Conservation (phyloP, 1,140 invertebrate species). For the Drosophila murphyi region DNA sequence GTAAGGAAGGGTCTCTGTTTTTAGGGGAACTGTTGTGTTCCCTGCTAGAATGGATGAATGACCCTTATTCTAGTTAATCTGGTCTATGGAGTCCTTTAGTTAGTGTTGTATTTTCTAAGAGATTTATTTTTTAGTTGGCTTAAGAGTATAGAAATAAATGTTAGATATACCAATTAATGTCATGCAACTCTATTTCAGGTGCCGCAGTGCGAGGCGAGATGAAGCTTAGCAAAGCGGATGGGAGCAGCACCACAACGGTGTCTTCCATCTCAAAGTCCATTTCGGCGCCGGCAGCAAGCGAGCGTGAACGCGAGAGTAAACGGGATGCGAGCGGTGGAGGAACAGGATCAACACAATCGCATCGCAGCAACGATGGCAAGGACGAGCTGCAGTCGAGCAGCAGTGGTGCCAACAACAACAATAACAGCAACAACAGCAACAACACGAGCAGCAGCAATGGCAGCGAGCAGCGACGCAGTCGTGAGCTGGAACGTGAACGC, state of each 20-base stretch:
- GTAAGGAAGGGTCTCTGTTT: too few species aligned
- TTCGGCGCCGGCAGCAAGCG: slow-evolving; percentile 26
- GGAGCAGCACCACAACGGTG: slow-evolving; percentile 6
- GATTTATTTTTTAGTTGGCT: too few species aligned
- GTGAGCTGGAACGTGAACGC: slow-evolving; percentile 51
- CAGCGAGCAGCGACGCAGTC: slow-evolving; percentile 53
- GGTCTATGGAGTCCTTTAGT: too few species aligned
- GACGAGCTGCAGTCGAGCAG: slow-evolving; percentile 29
- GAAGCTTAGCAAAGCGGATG: slow-evolving; percentile 41
- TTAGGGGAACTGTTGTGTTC: too few species aligned
- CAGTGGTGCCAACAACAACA: slow-evolving; percentile 26
- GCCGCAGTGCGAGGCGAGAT: slow-evolving; percentile 35
- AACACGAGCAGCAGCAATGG: slow-evolving; percentile 37
- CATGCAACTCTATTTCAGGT: slow-evolving; percentile 6
- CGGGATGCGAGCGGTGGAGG: slow-evolving; percentile 25
- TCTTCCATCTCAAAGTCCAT: slow-evolving; percentile 16
- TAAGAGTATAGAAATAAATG: too few species aligned
- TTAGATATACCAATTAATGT: too few species aligned
- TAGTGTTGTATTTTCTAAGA: too few species aligned
- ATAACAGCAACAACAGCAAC: slow-evolving; percentile 22
- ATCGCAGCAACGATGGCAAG: slow-evolving; percentile 43
- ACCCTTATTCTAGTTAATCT: too few species aligned
- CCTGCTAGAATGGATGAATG: too few species aligned
- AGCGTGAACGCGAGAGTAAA: slow-evolving; percentile 64
- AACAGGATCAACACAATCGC: slow-evolving; percentile 45